Base-by-base conservation (phyloP, 2,113 vertebrate genomes). In the Elephantulus edwardii region DNA sequence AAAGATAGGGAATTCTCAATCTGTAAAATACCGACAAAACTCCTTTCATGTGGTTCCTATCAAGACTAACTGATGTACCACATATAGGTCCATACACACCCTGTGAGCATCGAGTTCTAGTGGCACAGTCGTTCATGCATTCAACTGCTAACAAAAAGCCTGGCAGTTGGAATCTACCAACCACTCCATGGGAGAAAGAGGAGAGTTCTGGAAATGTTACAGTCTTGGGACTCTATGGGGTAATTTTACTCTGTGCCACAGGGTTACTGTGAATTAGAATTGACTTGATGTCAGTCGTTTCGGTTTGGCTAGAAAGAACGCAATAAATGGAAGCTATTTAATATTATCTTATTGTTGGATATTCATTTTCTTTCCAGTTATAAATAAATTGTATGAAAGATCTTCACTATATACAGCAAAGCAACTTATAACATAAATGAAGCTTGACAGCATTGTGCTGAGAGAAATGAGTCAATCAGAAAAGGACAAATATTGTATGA, bases 301-400 rank as follows among this genome's bases (percentile, higher is more conserved):
- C 13, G 28, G 60, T 12, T 33, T 62, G 28, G 60, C 33, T 62
- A 30, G 60, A 13, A 62, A 86, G 12, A 24, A 68, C 58, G 89
- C 11, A 52, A 52, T 85, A 94, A 75, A 85, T 13, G 28, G 17
- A 54, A 83, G 40, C 10, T 88, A 84, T 35, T 83, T 88, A 86
- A 42, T 87, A 48, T 38, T 75, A 3, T 58, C 48, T 10, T 60
- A 78, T 85, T 82, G 78, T 64, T 78, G 44, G 48, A 77, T 46
- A 84, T 91, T 84, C 78, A 91, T 38, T 9, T 81, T 89, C 28
- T 80, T 91, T 91, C 50, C 48, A 74, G 22, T 86, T 70, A 58
- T 72, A 79, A 88, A 54, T 44, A 90, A 86, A 91, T 62, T 26
- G 12, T 84, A n/a, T 28, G 62, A 91, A 84, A 50, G 38, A 82